phyloP scores from a whole-genome alignment of 2,113 vertebrate genomes.

The Uropsilus gracilis region DNA sequence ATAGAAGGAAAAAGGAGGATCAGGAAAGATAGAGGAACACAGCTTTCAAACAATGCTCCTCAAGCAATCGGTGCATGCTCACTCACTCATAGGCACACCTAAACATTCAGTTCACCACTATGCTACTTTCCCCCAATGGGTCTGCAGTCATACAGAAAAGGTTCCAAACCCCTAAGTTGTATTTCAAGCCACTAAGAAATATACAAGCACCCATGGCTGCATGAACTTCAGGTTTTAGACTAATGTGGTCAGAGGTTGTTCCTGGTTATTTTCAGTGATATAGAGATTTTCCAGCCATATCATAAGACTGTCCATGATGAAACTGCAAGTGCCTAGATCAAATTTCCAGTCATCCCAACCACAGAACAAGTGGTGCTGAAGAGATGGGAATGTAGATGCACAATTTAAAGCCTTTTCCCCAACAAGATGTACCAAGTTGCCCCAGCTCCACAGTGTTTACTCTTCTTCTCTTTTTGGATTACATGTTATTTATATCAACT shows the following conservation, averaged over 20 bases:
- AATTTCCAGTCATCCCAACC: neutral
- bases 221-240: neutral
- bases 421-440: neutral
- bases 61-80: neutral
- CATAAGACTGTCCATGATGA: neutral
- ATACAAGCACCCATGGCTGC: neutral
- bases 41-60: neutral
- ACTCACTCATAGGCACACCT: neutral
- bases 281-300: neutral
- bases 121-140: too few relatives aligned
- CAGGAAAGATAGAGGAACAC: neutral
- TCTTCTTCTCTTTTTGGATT: neutral
- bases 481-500: neutral
- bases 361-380: neutral
- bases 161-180: neutral
- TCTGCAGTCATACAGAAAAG: neutral
- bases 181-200: neutral
- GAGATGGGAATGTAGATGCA: accelerated
- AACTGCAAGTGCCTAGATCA: neutral
- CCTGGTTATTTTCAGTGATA: neutral
- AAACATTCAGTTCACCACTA: neutral
- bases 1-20: neutral
- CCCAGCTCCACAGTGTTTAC: accelerated
- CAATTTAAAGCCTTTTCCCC: neutral
- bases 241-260: neutral